Percentiles rank a stretch among this genome's conserved stretches.
Conservation (phyloP, 2,888 invertebrate genomes). For the Plebejus anna region DNA sequence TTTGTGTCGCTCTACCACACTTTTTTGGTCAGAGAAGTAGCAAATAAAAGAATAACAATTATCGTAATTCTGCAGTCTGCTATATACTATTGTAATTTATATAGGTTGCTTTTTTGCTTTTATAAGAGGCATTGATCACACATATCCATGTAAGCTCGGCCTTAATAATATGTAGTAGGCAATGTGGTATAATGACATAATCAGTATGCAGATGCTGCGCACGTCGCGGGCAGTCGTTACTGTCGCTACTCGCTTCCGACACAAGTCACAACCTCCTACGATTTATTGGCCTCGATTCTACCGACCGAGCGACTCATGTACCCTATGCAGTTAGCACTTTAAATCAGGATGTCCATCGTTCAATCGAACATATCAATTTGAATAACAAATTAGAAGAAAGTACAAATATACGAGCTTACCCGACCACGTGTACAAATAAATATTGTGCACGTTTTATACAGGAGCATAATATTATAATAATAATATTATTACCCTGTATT, state of each 20-base stretch:
- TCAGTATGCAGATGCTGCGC: slow-evolving; percentile 12
- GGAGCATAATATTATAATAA: too few species aligned
- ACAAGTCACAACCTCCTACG: not conserved
- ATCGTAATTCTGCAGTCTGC: too few species aligned
- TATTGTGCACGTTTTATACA: not conserved
- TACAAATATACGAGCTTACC: not conserved
- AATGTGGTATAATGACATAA: not conserved
- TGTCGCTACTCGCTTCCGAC: not conserved
- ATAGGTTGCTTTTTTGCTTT: too few species aligned
- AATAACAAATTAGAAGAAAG: slow-evolving; percentile 7
- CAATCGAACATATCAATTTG: not conserved
- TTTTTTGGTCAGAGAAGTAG: too few species aligned
- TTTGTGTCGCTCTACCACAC: too few species aligned
- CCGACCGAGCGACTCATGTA: not conserved
- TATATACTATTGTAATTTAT: too few species aligned
- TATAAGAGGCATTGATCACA: too few species aligned
- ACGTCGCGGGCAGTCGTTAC: not conserved
- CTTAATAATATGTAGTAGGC: too few species aligned
- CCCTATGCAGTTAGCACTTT: not conserved
- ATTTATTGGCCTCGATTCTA: not conserved
- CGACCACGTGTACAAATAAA: not conserved
- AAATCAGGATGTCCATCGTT: not conserved
- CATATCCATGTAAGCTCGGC: not conserved
- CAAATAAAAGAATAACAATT: too few species aligned
- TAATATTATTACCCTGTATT: too few species aligned